Percentiles rank a stretch among this genome's conserved stretches.
Evolutionary conservation across 2,888 invertebrate species (phyloP).

Genomic region (Pteria penguin): DNA sequence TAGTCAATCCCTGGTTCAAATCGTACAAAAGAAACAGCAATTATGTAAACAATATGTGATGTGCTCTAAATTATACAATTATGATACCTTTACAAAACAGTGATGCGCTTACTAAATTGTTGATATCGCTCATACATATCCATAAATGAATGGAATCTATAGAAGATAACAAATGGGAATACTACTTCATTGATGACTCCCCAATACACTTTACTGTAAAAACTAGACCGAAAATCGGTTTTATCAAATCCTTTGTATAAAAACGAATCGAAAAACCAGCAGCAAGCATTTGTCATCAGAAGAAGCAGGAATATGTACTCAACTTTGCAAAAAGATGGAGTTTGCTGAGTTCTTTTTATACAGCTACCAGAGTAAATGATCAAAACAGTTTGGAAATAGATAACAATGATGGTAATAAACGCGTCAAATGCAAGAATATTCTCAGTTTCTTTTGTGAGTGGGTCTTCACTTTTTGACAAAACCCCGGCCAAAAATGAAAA

Average conservation of each 20-base stretch:
- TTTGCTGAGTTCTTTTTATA: background rate
- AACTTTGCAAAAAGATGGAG: background rate
- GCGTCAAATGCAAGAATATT: background rate
- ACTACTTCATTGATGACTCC: background rate
- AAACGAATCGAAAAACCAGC: background rate
- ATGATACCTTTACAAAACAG: too few relatives aligned
- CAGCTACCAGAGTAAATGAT: constrained; percentile 6
- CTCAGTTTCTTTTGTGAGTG: background rate
- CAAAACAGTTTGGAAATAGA: constrained; percentile 11
- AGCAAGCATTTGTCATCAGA: background rate
- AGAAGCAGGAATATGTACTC: background rate
- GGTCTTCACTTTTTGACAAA: background rate
- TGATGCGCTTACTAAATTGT: background rate
- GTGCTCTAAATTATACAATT: too few relatives aligned
- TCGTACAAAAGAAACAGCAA: too few relatives aligned
- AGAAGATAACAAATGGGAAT: constrained; percentile 5
- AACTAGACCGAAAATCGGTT: background rate
- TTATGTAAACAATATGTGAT: too few relatives aligned
- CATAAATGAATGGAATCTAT: constrained; percentile 22
- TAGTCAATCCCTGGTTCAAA: too few relatives aligned
- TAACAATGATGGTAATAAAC: constrained; percentile 1
- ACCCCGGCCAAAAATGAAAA: constrained; percentile 4
- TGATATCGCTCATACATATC: constrained; percentile 17
- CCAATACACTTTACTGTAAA: background rate
- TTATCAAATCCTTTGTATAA: background rate